Percentiles rank a stretch among this genome's conserved stretches.
These are phyloP conservation scores for Macroglossus sobrinus DNA, from an alignment of 2,113 vertebrate genomes.

Conservation along the genomic window DNA sequence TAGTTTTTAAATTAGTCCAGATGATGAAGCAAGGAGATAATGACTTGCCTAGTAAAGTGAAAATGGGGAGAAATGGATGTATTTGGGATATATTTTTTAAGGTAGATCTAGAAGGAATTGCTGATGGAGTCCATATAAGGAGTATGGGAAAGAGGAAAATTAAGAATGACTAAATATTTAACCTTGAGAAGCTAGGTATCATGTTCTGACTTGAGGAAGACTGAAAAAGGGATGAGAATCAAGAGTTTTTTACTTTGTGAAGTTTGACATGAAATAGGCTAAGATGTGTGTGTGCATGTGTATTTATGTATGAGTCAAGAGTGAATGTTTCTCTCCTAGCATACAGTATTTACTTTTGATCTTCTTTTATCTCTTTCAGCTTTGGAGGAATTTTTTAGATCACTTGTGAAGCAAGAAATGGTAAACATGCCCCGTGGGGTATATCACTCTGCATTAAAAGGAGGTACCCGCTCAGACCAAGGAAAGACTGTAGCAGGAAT, in stretches of 20 bases:
- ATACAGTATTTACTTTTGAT: not conserved
- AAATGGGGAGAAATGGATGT: not conserved
- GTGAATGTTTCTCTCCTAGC: not conserved
- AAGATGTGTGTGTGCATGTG: not conserved
- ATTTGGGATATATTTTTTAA: not conserved
- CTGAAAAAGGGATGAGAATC: not conserved
- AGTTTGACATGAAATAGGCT: not conserved
- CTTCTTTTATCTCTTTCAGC: conserved; percentile 80
- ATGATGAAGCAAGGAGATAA: not conserved
- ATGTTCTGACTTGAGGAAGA: not conserved
- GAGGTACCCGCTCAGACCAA: conserved; percentile 84
- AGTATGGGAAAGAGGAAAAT: not conserved
- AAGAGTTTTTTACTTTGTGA: not conserved
- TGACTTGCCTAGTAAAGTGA: not conserved
- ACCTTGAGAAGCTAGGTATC: not conserved
- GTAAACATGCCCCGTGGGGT: conserved; percentile 93
- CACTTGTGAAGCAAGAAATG: conserved; percentile 95
- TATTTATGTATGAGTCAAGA: not conserved
- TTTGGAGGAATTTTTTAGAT: conserved; percentile 89
- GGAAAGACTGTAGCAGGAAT: conserved; percentile 91
- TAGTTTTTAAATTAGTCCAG: not conserved
- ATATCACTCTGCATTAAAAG: conserved; percentile 91
- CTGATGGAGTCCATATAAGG: not conserved
- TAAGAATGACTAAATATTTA: not conserved
- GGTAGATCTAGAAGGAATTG: not conserved